Base-by-base conservation (phyloP, 1,140 invertebrate species). In the Venturia canescens region DNA sequence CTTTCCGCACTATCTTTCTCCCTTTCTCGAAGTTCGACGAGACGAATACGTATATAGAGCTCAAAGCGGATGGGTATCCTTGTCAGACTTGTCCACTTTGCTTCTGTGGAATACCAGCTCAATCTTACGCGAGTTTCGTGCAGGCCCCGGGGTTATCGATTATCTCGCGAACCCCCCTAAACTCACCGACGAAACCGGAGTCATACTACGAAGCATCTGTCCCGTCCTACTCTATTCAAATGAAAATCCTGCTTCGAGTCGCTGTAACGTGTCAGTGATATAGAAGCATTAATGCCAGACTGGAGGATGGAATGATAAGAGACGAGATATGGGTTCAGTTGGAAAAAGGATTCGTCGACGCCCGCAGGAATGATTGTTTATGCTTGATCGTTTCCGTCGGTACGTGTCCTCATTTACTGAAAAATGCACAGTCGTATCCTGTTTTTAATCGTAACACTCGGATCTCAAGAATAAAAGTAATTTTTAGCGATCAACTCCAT, bases 41-140 rank as follows among this genome's bases (percentile, higher is more conserved):
- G 21, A n/a, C n/a, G 71, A 15, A 44, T 53, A 48, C 9, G 21
- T 71, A 48, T n/a, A 31, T 44, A 48, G 53, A 5, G 63, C 72
- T 27, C 72, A 60, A 50, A 48, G 34, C 21, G 69, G 71, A 50
- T 57, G 15, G 60, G 71, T 57, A 74, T 74, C 31, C 71, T 50
- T 57, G 23, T 26, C 21, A 53, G 53, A 21, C 21, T 76, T 53
- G 50, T 53, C 50, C 50, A 53, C 50, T 53, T 53, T 53, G 18
- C 50, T 53, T 53, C 50, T 53, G 1, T 53, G n/a, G 11, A 53
- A n/a, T n/a, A 53, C 34, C 38, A 53, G 23, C 50, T 15, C 23
- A 15, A 60, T 63, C 26, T 63, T 63, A 27, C 60, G 23, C 11
- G n/a, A 15, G 3, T 63, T 63, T 26, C 23, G 26, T 63, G n/a